These are phyloP conservation scores for Phrynocephalus vlangalii DNA, from an alignment of 2,797 vertebrate species.

Conservation along the genomic window DNA sequence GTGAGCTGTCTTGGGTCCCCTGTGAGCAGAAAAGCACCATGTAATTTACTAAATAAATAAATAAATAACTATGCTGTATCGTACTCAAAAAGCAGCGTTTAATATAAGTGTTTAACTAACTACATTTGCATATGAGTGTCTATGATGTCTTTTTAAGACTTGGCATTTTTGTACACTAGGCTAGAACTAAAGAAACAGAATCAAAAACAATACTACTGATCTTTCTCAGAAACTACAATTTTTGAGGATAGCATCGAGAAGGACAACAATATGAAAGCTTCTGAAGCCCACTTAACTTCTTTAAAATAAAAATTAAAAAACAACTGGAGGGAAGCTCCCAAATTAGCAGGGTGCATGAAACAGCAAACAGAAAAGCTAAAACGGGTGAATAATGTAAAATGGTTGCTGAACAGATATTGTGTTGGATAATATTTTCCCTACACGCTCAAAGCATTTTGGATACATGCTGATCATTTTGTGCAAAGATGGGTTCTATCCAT, in stretches of 20 bases:
- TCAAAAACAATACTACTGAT: conserved; percentile 58
- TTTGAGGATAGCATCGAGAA: conserved; percentile 38
- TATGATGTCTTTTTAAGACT: no score
- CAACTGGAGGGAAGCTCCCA: neutral
- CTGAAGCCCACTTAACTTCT: neutral
- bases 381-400: neutral
- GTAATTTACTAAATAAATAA: no score
- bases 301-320: neutral
- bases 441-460: neutral
- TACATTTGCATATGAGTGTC: neutral
- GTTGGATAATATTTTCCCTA: neutral
- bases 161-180: conserved; percentile 61
- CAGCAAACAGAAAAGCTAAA: neutral
- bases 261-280: conserved; percentile 41
- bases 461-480: neutral
- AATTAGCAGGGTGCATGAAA: neutral
- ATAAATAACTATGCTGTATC: neutral
- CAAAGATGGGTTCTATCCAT: neutral
- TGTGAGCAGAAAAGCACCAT: no score
- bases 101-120: neutral
- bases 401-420: neutral
- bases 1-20: no score
- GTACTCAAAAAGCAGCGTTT: neutral
- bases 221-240: conserved; percentile 50
- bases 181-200: conserved; percentile 55